Evolutionary conservation across 2,888 invertebrate genomes (phyloP).

Genomic region (Netelia inedita): DNA sequence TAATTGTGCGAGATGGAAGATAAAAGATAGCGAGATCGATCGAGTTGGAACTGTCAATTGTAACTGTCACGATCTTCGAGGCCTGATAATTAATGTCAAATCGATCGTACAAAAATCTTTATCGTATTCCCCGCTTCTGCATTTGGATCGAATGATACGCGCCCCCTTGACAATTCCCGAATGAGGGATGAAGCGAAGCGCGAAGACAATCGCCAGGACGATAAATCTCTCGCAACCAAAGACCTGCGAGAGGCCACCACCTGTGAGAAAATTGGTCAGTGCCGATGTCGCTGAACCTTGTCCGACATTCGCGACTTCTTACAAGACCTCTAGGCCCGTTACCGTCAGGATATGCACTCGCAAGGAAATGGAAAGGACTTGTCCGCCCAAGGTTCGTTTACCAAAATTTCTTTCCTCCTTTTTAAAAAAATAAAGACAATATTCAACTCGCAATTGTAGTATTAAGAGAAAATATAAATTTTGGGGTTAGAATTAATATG

Average conservation of each 20-base stretch:
- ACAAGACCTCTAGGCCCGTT: conserved; percentile 75
- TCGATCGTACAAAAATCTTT: conserved; percentile 35
- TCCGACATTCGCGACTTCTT: conserved; percentile 55
- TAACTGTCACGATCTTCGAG: conserved; percentile 23
- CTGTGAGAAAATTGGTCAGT: conserved; percentile 74
- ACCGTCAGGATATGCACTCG: conserved; percentile 84
- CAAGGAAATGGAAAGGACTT: conserved; percentile 78
- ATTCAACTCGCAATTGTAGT: too few species aligned
- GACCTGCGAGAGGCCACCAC: conserved; percentile 74
- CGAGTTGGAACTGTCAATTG: conserved; percentile 33
- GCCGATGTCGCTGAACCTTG: conserved; percentile 71
- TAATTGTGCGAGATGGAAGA: background rate
- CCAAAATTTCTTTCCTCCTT: background rate
- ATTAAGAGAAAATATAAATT: too few species aligned
- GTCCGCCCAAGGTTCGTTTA: conserved; percentile 73
- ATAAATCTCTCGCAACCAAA: conserved; percentile 81
- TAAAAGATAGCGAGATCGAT: conserved; percentile 10
- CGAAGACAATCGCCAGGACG: conserved; percentile 76
- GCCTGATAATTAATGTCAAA: conserved; percentile 18
- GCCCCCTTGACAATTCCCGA: background rate
- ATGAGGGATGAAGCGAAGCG: conserved; percentile 75
- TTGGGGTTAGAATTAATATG: too few species aligned
- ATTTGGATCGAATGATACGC: conserved; percentile 7
- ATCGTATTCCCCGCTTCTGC: conserved; percentile 33
- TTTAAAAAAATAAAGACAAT: background rate